Base-by-base conservation (phyloP, 2,113 vertebrate genomes). In the Scomber scombrus region DNA sequence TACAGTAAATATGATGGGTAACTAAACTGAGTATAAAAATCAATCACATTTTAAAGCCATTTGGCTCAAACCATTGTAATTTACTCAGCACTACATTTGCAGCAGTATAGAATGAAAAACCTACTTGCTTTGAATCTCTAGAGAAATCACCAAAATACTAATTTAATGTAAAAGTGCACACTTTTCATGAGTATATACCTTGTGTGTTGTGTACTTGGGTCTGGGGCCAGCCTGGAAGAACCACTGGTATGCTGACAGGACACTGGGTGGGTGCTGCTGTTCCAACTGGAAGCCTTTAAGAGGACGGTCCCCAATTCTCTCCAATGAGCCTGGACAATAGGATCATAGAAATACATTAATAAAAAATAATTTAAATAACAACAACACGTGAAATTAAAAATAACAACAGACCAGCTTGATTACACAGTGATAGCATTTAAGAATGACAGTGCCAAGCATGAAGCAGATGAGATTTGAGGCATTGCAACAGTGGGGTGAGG, bases 221-320 rank as follows among this genome's bases (percentile, higher is more conserved):
- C 2, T 61, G 74, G 88, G 85, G 16, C 78, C 85, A 40, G 79
- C 65, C 50, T 74, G 57, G 11, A 89, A 54, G 50, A n/a, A n/a
- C n/a, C n/a, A n/a, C n/a, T n/a, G n/a, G n/a, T n/a, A 88, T 51
- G 80, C 78, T 9, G 40, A 49, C 10, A 80, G 21, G 46, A 58
- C 78, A 19, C 80, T 67, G 14, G 62, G 47, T 15, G 72, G 58
- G 15, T 87, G 72, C 51, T 85, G 78, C 75, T 83, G 87, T 50
- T 88, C 55, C 23, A 89, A 75, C 54, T 90, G 85, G 47, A 79
- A 82, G 19, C 82, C 83, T 68, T 71, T 82, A 3, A 21, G 54
- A 49, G 12, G 78, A 67, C 78, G 84, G 65, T 87, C 80, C 1
- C 14, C 15, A 45, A 86, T 84, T 61, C 65, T 67, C 60, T 89